Percentiles rank a stretch among this genome's conserved stretches.
phyloP scores from a whole-genome alignment of 2,888 invertebrate species.

The Limenitis camilla region DNA sequence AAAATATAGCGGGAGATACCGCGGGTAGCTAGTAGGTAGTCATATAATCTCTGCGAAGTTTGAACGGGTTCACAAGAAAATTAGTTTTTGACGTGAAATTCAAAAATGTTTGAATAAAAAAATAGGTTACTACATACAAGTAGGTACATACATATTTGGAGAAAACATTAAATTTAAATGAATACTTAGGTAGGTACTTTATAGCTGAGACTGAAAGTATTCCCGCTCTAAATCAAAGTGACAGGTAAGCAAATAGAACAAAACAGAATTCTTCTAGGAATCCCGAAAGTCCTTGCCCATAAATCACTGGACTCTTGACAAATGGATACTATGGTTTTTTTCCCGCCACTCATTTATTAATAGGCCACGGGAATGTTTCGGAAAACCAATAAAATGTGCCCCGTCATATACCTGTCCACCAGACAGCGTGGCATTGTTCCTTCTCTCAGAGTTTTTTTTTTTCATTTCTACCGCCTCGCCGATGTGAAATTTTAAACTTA shows the following conservation, averaged over 20 bases:
- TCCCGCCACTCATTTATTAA: constrained; percentile 72
- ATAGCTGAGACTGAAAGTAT: constrained; percentile 28
- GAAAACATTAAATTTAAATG: constrained; percentile 1
- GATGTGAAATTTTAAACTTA: constrained; percentile 33
- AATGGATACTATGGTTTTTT: constrained; percentile 73
- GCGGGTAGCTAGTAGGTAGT: too few species aligned
- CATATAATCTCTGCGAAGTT: not conserved
- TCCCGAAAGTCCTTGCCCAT: constrained; percentile 64
- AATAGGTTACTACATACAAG: too few species aligned
- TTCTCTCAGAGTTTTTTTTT: constrained; percentile 38
- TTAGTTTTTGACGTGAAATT: too few species aligned
- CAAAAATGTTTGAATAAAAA: too few species aligned
- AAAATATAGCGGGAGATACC: too few species aligned
- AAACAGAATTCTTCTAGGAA: constrained; percentile 70
- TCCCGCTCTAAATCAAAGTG: constrained; percentile 65
- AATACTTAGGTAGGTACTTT: constrained; percentile 20
- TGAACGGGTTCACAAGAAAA: too few species aligned
- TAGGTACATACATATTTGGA: too few species aligned
- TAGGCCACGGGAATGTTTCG: constrained; percentile 71
- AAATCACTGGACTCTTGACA: constrained; percentile 70
- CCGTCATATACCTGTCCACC: constrained; percentile 72
- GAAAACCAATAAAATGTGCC: constrained; percentile 75
- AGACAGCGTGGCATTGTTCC: constrained; percentile 73
- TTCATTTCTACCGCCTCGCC: constrained; percentile 37
- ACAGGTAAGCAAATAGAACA: constrained; percentile 75